phyloP scores from a whole-genome alignment of 2,113 vertebrate genomes.

The Phylloscopus trochiloides region DNA sequence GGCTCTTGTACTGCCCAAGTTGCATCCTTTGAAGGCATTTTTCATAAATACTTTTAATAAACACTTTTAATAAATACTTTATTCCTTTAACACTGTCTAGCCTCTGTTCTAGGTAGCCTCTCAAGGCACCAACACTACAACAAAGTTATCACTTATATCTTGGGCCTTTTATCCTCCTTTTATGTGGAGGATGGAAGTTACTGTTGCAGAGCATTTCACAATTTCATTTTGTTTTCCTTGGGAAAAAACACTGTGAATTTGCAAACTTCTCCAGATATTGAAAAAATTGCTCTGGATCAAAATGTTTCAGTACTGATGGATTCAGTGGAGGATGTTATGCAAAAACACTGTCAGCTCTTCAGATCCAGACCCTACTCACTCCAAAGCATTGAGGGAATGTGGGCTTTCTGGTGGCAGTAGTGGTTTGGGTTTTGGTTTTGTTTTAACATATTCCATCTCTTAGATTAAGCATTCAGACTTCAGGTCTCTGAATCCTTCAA shows the following conservation, averaged over 20 bases:
- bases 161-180: conserved; percentile 32
- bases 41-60: not conserved
- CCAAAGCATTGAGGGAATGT: not conserved
- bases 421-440: not conserved
- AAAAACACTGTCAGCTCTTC: not conserved
- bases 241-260: not conserved
- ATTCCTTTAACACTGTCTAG: not conserved
- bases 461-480: not conserved
- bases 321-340: not conserved
- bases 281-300: not conserved
- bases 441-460: not conserved
- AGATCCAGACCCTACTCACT: not conserved
- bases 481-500: not conserved
- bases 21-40: not conserved
- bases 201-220: not conserved
- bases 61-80: not conserved
- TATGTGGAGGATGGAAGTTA: not conserved
- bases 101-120: not conserved
- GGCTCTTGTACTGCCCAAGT: not conserved
- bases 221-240: not conserved
- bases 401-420: not conserved
- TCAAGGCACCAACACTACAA: not conserved
- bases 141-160: conserved; percentile 11
- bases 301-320: not conserved
- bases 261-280: not conserved